A percentile compares a stretch with the other conserved stretches of the same genome.
Evolutionary conservation across 1,140 invertebrate species (phyloP).

Genomic region (Tetraneura akinire): DNA sequence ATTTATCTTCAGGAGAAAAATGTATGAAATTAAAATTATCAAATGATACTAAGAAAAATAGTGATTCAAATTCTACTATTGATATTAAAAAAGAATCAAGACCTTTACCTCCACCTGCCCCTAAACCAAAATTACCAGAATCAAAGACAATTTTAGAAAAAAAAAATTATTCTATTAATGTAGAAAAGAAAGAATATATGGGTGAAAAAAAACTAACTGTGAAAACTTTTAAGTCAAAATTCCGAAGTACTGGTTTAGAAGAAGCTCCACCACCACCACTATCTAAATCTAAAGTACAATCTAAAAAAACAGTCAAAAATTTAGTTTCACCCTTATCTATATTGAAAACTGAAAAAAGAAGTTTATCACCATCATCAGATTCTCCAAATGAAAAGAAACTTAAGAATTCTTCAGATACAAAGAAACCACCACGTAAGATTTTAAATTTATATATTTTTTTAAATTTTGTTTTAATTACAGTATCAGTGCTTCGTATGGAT

Average conservation of each 20-base stretch:
- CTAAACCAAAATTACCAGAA: constrained; percentile 43
- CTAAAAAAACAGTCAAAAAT: constrained; percentile 29
- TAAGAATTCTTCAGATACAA: constrained; percentile 6
- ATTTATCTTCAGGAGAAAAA: constrained; percentile 21
- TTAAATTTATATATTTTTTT: constrained; percentile 22
- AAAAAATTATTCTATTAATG: constrained; percentile 44
- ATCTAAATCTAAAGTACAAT: constrained; percentile 56
- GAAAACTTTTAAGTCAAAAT: constrained; percentile 85
- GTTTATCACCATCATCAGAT: constrained; percentile 37
- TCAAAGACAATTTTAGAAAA: constrained; percentile 45
- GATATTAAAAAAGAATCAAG: constrained; percentile 37
- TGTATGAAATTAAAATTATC: constrained; percentile 19
- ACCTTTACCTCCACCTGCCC: constrained; percentile 34
- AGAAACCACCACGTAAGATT: constrained; percentile 45
- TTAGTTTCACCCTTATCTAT: constrained; percentile 6
- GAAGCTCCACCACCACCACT: constrained; percentile 78
- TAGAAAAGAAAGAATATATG: constrained; percentile 43
- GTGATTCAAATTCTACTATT: neutral
- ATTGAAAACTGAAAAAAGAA: constrained; percentile 44
- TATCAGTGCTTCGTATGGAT: constrained; percentile 31
- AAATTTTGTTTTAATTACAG: neutral
- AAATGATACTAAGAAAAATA: neutral
- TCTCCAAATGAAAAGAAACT: constrained; percentile 45
- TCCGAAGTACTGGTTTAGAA: constrained; percentile 80
- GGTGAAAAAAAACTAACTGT: constrained; percentile 66